A percentile compares a stretch with the other conserved stretches of the same genome.
These are phyloP conservation scores for Aleiodes alternator DNA, from an alignment of 2,888 invertebrate species.

Conservation along the genomic window DNA sequence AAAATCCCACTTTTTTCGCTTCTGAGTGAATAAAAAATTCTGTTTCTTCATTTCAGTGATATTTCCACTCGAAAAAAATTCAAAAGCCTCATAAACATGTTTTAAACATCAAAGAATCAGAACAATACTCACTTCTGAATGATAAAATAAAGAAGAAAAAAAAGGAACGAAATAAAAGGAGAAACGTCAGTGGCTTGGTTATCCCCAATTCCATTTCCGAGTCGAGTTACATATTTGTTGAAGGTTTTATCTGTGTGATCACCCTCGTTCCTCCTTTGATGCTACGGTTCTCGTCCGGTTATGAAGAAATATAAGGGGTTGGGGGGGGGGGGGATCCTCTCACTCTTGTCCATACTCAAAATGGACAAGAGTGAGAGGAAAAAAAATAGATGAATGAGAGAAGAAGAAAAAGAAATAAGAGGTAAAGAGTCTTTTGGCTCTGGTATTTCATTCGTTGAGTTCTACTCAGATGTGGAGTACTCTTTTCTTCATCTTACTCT, in stretches of 20 bases:
- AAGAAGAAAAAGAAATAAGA: constrained; percentile 36
- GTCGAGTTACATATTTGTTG: constrained; percentile 63
- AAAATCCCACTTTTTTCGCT: background rate
- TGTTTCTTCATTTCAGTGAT: constrained; percentile 10
- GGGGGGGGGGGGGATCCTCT: background rate
- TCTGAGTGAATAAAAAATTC: constrained; percentile 4
- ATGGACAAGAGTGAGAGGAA: constrained; percentile 35
- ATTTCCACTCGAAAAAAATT: constrained; percentile 17
- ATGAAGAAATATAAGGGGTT: constrained; percentile 52
- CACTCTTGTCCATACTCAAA: constrained; percentile 1
- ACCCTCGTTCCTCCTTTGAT: constrained; percentile 63
- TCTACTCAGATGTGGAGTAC: constrained; percentile 46
- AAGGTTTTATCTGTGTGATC: constrained; percentile 63
- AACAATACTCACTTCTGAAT: constrained; percentile 38
- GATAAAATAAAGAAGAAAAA: too few species aligned
- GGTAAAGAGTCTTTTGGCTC: constrained; percentile 54
- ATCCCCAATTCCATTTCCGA: constrained; percentile 53
- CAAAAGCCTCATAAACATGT: constrained; percentile 21
- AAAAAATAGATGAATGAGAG: constrained; percentile 38
- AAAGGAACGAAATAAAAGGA: background rate
- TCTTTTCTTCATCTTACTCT: constrained; percentile 32
- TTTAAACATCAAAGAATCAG: constrained; percentile 46
- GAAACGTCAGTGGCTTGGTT: constrained; percentile 21
- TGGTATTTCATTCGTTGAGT: constrained; percentile 59
- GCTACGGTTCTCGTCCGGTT: constrained; percentile 54